These are phyloP conservation scores for Ciona savignyi DNA, from an alignment of 23 tunicate species.

Conservation along the genomic window DNA sequence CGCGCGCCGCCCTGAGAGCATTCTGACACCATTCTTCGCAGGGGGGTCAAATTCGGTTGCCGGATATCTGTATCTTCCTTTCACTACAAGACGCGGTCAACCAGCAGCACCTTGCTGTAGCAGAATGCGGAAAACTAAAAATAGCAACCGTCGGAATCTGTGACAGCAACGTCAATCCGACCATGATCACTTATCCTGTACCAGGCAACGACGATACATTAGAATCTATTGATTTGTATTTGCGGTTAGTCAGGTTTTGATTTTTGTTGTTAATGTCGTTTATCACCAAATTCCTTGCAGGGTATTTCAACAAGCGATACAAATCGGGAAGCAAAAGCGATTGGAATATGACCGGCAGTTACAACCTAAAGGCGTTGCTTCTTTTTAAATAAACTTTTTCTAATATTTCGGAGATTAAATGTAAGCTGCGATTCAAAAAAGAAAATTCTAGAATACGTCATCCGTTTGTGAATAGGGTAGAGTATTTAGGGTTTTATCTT, in stretches of 20 bases:
- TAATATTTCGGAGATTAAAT: too few relatives aligned
- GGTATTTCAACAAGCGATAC: background rate
- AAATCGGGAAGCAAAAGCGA: background rate
- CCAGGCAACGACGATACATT: slow-evolving; percentile 92
- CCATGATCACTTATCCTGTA: slow-evolving; percentile 84
- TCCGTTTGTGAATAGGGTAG: too few relatives aligned
- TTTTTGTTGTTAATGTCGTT: background rate
- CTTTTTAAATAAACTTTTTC: background rate
- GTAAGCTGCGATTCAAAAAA: too few relatives aligned
- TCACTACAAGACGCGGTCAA: slow-evolving; percentile 33
- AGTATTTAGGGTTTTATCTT: too few relatives aligned
- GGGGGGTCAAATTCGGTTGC: too few relatives aligned
- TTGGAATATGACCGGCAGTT: background rate
- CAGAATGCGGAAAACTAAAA: slow-evolving; percentile 61
- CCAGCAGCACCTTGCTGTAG: slow-evolving; percentile 41
- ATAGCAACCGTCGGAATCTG: slow-evolving; percentile 77
- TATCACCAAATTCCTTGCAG: background rate
- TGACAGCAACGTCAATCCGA: slow-evolving; percentile 78
- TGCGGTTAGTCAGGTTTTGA: slow-evolving; percentile 12
- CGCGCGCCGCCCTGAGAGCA: too few relatives aligned
- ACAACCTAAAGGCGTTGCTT: background rate
- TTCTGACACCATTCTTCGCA: too few relatives aligned
- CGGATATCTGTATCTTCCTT: slow-evolving; percentile 72
- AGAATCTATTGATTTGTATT: slow-evolving; percentile 41
- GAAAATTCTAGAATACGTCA: too few relatives aligned